Evolutionary conservation across 92 coral and sea anemone genomes (phyloP).

Genomic region (Zoanthus sociatus): DNA sequence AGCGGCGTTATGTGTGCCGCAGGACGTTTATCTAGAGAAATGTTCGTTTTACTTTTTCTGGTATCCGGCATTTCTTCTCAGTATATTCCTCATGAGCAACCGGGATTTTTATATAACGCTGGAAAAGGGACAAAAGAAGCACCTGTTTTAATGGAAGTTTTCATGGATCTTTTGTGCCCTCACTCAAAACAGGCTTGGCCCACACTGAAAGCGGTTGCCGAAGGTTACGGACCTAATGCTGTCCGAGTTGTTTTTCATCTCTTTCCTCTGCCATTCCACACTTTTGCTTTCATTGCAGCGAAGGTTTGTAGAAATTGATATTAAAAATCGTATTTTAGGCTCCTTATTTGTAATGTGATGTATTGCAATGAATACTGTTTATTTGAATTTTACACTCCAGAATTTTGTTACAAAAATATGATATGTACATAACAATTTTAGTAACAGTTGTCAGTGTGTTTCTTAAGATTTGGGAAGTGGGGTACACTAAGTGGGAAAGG

Average conservation of each 20-base stretch:
- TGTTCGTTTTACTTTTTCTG: not conserved
- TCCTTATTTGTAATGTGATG: too few relatives aligned
- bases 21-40: not conserved
- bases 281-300: constrained; percentile 48
- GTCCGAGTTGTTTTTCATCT: constrained; percentile 39
- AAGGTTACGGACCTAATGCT: constrained; percentile 33
- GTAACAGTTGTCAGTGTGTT: too few relatives aligned
- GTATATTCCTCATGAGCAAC: constrained; percentile 38
- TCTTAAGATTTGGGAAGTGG: too few relatives aligned
- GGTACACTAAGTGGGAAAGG: too few relatives aligned
- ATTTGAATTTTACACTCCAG: too few relatives aligned
- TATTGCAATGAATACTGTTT: too few relatives aligned
- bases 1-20: not conserved
- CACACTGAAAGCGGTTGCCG: constrained; percentile 37
- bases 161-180: constrained; percentile 36
- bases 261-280: constrained; percentile 38
- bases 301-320: constrained; percentile 9
- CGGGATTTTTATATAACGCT: constrained; percentile 37
- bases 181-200: constrained; percentile 32
- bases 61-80: not conserved
- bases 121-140: constrained; percentile 45
- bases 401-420: too few relatives aligned
- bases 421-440: too few relatives aligned
- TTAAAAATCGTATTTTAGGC: not conserved
- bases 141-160: constrained; percentile 35